Conservation (phyloP, 92 coral and sea anemone genomes). For the Actinernus sp. region DNA sequence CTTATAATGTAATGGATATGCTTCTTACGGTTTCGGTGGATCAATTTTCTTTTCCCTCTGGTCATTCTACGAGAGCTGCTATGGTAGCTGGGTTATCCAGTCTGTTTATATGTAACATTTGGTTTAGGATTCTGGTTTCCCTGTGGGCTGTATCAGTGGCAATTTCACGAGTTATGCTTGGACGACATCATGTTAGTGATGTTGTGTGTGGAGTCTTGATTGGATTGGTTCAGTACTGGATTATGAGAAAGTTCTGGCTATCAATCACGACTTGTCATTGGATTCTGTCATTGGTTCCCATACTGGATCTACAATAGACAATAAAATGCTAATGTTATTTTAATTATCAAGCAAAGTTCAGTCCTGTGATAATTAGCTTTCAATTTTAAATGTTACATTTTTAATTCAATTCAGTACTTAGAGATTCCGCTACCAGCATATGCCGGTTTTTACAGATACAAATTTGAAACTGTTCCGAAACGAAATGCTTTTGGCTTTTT, state of each 20-base stretch:
- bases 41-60: constrained; percentile 94
- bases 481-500: too few species aligned
- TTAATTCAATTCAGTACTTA: too few species aligned
- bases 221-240: constrained; percentile 75
- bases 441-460: too few species aligned
- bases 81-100: constrained; percentile 89
- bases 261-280: constrained; percentile 50
- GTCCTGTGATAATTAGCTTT: too few species aligned
- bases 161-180: constrained; percentile 85
- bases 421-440: too few species aligned
- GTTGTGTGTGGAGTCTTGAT: constrained; percentile 81
- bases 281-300: constrained; percentile 34
- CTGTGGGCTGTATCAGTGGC: constrained; percentile 88
- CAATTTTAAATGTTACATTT: too few species aligned
- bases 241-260: constrained; percentile 68
- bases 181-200: constrained; percentile 94
- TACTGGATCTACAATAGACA: constrained; percentile 4
- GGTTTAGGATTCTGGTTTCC: constrained; percentile 50
- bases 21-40: constrained; percentile 95
- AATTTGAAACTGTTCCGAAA: too few species aligned
- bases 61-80: constrained; percentile 87
- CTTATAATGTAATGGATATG: constrained; percentile 87
- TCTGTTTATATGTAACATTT: constrained; percentile 20
- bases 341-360: too few species aligned
- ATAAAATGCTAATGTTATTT: too few species aligned